A percentile compares a stretch with the other conserved stretches of the same genome.
Evolutionary conservation across 2,113 vertebrate genomes (phyloP).

Genomic region (Charina bottae): DNA sequence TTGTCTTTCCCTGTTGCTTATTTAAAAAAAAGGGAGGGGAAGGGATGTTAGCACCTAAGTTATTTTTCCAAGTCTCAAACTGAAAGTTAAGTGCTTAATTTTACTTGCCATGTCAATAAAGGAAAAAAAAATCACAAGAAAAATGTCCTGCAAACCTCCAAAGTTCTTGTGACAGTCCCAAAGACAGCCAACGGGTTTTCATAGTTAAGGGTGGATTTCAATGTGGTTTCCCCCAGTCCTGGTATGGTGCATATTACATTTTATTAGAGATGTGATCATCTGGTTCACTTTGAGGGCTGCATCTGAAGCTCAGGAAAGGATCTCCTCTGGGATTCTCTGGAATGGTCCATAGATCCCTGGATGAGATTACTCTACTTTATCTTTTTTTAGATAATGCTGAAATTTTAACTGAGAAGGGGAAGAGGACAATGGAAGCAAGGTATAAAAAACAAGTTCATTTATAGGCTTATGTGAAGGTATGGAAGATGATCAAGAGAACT

Average conservation of each 20-base stretch:
- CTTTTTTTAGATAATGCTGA: neutral
- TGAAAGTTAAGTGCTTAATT: neutral
- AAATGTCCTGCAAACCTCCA: neutral
- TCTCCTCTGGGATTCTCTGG: neutral
- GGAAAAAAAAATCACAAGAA: neutral
- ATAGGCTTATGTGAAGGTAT: neutral
- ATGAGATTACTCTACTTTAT: neutral
- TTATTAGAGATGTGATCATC: neutral
- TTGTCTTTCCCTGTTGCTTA: neutral
- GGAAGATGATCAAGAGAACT: neutral
- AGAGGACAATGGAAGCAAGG: neutral
- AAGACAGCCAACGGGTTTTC: neutral
- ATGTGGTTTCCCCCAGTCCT: neutral
- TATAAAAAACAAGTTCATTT: neutral
- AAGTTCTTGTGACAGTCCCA: neutral
- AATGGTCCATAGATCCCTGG: neutral
- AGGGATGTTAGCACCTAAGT: neutral
- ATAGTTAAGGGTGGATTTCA: neutral
- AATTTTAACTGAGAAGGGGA: neutral
- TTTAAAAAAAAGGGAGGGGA: neutral
- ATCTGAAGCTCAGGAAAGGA: neutral
- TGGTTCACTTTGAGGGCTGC: neutral
- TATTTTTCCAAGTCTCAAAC: neutral
- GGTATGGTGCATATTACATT: neutral
- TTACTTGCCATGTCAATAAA: neutral